Evolutionary conservation across 53 echinoderm and acorn worm genomes (phyloP).

Genomic region (Holothuria leucospilota): DNA sequence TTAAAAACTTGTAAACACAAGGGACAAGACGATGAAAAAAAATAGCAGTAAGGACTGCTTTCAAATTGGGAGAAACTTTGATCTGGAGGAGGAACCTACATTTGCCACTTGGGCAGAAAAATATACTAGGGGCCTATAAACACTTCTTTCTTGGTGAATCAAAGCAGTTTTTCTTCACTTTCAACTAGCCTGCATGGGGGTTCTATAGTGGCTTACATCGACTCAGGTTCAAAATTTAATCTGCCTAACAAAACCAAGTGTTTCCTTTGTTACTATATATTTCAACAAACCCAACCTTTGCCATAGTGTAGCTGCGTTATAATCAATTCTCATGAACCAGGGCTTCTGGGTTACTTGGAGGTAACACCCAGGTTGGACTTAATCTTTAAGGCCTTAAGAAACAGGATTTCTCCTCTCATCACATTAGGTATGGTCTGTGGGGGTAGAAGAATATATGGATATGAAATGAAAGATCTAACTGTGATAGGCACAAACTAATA

Average conservation of each 20-base stretch:
- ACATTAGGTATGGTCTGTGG: slow-evolving; percentile 86
- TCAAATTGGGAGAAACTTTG: no score
- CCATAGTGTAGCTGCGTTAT: slow-evolving; percentile 97
- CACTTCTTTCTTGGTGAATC: no score
- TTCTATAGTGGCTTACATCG: no score
- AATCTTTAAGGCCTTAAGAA: slow-evolving; percentile 83
- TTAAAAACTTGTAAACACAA: no score
- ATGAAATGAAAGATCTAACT: neutral
- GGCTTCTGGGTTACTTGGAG: slow-evolving; percentile 94
- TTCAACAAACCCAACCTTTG: slow-evolving; percentile 72
- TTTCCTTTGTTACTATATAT: neutral
- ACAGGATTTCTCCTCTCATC: slow-evolving; percentile 89
- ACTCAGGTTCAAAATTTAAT: neutral
- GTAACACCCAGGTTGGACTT: slow-evolving; percentile 93
- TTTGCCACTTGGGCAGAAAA: no score
- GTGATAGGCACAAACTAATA: no score
- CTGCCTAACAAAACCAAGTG: neutral
- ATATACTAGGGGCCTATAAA: no score
- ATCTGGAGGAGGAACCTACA: no score
- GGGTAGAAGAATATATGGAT: neutral
- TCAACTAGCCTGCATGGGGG: no score
- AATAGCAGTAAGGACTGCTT: no score
- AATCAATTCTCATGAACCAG: slow-evolving; percentile 94
- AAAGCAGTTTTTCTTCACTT: no score
- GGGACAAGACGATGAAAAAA: no score